Conservation (phyloP, 2,888 invertebrate species). For the Galerucella calmariensis region DNA sequence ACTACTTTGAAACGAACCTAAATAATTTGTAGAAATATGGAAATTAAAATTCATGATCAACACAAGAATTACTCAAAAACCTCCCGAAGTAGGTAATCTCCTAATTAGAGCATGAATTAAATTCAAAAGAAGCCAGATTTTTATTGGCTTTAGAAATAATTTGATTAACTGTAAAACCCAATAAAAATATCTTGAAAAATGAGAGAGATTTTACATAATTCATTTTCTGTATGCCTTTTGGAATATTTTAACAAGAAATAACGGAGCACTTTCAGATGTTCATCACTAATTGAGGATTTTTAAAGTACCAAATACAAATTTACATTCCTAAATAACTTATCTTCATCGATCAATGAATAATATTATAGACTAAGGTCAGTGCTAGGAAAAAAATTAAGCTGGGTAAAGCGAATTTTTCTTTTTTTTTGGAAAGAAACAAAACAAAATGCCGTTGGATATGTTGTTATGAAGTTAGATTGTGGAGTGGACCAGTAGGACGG, state of each 20-base stretch:
- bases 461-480: too few species aligned
- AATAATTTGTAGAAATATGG: not conserved
- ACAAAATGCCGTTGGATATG: too few species aligned
- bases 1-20: too few species aligned
- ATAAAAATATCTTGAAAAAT: constrained; percentile 1
- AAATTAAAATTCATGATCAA: not conserved
- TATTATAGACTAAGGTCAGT: too few species aligned
- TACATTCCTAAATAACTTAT: too few species aligned
- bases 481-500: too few species aligned
- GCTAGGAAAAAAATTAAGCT: too few species aligned
- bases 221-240: not conserved
- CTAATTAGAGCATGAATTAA: not conserved
- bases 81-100: not conserved
- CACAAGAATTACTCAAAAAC: not conserved
- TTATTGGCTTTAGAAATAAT: not conserved
- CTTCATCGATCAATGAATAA: too few species aligned
- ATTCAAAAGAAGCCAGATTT: not conserved
- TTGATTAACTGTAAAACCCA: not conserved
- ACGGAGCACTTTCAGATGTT: not conserved
- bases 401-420: too few species aligned
- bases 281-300: not conserved
- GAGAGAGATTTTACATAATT: not conserved
- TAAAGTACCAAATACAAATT: not conserved
- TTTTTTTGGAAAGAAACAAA: too few species aligned
- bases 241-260: not conserved